Percentiles rank a stretch among this genome's conserved stretches.
Evolutionary conservation across 2,797 vertebrate species (phyloP).

Genomic region (Tapirus indicus): DNA sequence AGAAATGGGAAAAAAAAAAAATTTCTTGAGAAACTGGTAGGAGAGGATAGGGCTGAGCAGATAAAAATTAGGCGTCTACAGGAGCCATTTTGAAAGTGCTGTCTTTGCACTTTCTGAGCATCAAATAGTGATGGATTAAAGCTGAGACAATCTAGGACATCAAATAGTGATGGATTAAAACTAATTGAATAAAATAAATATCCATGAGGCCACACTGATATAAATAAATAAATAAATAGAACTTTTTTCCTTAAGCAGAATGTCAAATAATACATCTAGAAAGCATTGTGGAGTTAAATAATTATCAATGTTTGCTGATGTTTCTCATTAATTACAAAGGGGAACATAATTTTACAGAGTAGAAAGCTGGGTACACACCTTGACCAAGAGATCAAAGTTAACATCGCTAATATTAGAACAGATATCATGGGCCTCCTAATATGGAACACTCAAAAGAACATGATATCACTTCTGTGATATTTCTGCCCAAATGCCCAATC

Average conservation of each 20-base stretch:
- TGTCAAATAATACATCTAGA: background rate
- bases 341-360: background rate
- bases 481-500: background rate
- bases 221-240: background rate
- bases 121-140: background rate
- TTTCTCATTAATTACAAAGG: background rate
- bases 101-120: background rate
- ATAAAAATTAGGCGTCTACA: background rate
- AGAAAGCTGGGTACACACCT: background rate
- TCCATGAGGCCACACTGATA: background rate
- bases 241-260: background rate
- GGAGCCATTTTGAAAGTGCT: background rate
- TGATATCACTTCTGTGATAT: background rate
- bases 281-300: background rate
- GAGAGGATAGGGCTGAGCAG: accelerated
- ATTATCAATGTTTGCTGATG: background rate
- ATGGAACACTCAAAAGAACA: background rate
- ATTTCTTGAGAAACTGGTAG: background rate
- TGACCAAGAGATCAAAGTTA: background rate
- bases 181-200: background rate
- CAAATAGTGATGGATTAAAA: background rate
- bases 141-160: background rate
- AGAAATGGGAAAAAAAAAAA: background rate
- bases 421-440: background rate
- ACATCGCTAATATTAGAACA: background rate